Evolutionary conservation across 1,140 invertebrate genomes (phyloP).

Genomic region (Melitaea cinxia): DNA sequence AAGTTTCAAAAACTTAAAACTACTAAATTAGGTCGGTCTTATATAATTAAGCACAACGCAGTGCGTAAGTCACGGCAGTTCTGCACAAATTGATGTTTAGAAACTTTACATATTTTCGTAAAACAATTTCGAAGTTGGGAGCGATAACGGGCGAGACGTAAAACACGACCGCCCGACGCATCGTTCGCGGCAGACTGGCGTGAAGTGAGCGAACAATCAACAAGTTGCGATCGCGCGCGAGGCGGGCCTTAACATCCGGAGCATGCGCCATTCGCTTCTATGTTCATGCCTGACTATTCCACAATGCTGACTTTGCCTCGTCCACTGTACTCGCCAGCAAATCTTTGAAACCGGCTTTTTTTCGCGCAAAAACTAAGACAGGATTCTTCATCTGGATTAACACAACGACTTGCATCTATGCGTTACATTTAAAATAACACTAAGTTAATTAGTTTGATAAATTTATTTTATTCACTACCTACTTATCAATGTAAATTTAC

Average conservation of each 20-base stretch:
- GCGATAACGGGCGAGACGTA: slow-evolving; percentile 53
- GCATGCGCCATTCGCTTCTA: slow-evolving; percentile 72
- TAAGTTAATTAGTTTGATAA: slow-evolving; percentile 3
- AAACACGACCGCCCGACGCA: slow-evolving; percentile 70
- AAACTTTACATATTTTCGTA: slow-evolving; percentile 80
- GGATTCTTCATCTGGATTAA: slow-evolving; percentile 41
- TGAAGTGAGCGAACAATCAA: slow-evolving; percentile 80
- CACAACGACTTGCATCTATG: slow-evolving; percentile 26
- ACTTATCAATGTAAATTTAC: too few species aligned
- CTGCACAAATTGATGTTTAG: slow-evolving; percentile 57
- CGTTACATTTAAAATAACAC: slow-evolving; percentile 4
- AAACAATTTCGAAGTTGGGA: slow-evolving; percentile 75
- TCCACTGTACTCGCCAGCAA: slow-evolving; percentile 10
- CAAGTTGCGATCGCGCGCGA: slow-evolving; percentile 71
- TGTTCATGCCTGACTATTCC: slow-evolving; percentile 63
- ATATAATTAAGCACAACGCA: slow-evolving; percentile 53
- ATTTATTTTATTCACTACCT: slow-evolving; percentile 7
- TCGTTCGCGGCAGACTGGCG: slow-evolving; percentile 74
- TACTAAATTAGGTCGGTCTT: slow-evolving; percentile 58
- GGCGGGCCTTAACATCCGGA: slow-evolving; percentile 61
- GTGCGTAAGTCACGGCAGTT: slow-evolving; percentile 53
- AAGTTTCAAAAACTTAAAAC: slow-evolving; percentile 76
- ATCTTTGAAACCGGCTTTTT: slow-evolving; percentile 55
- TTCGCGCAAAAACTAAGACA: slow-evolving; percentile 64
- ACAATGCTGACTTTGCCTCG: slow-evolving; percentile 54